Evolutionary conservation across 1,140 invertebrate genomes (phyloP), one percentile per base, ranked within the genome.

Genomic region (Calosoma granatense): DNA sequence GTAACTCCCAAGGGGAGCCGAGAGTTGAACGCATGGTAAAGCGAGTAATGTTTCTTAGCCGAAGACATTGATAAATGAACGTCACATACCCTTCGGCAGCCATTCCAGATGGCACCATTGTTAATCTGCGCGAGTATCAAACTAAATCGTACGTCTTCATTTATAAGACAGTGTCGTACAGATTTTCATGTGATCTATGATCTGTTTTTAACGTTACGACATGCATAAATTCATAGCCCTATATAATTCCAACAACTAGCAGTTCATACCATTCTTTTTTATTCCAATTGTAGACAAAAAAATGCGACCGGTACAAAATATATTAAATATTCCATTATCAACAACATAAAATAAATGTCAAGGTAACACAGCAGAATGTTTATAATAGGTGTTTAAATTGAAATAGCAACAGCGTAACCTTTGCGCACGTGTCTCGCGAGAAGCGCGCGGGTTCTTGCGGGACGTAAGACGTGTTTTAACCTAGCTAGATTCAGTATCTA

Each of bases 301-400:
- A 47, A 4, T 47, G 41, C 41, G 41, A 47, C 41, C 15, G 41
- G 41, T 47, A 47, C 17, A 11, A 47, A 47, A 47, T 47, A 47
- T 47, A 47, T 47, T 47, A 47, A 17, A 47, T 47, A 47, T 47
- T 47, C 41, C 41, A 47, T 47, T 47, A 47, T 47, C 41, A 47
- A 17, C 15, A 6, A 47, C 15, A 47, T 47, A 47, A 47, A 47
- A 47, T 47, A 47, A 47, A 47, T 47, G 41, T 47, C 41, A 47
- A 47, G 41, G 41, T 47, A 17, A 47, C 41, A 6, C 9, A 47
- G 17, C 41, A 47, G 15, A 47, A 47, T 47, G 15, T 47, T 11
- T 47, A 47, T 17, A 47, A 47, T 17, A 47, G 6, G 41, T 47
- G 41, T 47, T 47, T 47, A 47, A 47, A 47, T 47, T 47, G 6